These are phyloP conservation scores for Poeciliopsis turneri DNA, from an alignment of 2,797 vertebrate species.

Conservation along the genomic window DNA sequence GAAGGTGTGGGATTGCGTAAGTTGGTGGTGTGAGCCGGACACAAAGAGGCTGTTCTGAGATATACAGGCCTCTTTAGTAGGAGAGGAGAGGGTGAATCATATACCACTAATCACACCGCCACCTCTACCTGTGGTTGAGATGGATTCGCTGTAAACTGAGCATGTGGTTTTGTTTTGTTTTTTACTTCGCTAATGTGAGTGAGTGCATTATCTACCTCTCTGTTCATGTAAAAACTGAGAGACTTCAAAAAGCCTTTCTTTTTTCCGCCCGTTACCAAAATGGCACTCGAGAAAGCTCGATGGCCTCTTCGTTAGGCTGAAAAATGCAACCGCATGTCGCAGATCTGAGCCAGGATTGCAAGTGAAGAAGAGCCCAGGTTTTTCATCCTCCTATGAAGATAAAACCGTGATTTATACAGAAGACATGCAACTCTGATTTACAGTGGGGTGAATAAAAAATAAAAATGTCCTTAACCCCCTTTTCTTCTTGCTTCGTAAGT, in stretches of 20 bases:
- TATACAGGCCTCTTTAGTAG: not conserved
- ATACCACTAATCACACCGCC: conserved; percentile 2
- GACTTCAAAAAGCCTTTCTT: conserved; percentile 29
- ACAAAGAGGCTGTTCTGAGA: conserved; percentile 21
- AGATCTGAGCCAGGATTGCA: not conserved
- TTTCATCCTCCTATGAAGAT: not conserved
- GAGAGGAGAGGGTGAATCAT: conserved; percentile 36
- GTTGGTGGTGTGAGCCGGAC: conserved; percentile 9
- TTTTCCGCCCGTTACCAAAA: conserved; percentile 11
- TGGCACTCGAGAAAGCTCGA: not conserved
- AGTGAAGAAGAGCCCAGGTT: not conserved
- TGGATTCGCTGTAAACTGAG: not conserved
- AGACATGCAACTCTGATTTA: no score
- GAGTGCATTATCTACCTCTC: conserved; percentile 40
- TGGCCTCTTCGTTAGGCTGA: not conserved
- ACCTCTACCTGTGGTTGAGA: conserved; percentile 6
- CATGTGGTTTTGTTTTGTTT: not conserved
- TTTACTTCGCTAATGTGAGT: conserved; percentile 27
- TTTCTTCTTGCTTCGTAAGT: no score
- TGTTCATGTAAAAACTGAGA: conserved; percentile 45
- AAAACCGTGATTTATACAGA: not conserved
- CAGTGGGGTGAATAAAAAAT: no score
- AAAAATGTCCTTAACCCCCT: no score
- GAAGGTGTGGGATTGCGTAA: conserved; percentile 36
- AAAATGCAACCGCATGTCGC: not conserved